Base-by-base conservation (phyloP, 2,888 invertebrate species). In the Chalcis sispes region DNA sequence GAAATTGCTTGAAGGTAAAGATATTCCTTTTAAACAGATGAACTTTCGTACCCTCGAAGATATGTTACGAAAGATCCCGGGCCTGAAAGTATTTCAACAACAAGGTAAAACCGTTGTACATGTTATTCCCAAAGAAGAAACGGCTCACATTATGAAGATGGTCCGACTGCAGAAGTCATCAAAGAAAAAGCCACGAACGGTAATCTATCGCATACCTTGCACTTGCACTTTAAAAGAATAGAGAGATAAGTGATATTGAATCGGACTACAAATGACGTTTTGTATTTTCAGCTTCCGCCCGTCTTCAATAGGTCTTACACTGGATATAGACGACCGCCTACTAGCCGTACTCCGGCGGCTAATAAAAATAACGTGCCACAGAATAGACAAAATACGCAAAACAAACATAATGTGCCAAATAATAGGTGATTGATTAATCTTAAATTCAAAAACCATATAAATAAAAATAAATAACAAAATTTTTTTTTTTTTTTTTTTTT, bases 31-130 rank as follows among this genome's bases (percentile, higher is more conserved):
- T 81, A 89, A 87, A 74, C 89, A 90, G 80, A 88, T 93, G 71
- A 94, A 94, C 4, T 94, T 90, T 86, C 82, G 88, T 48, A 88
- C 89, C 8, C 86, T 94, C 8, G 91, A 92, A 75, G 91, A 92
- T 46, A 90, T 95, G 77, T 89, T 94, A 73, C 82, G 88, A 42
- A 90, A 90, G 78, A 90, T 91, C 20, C 91, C 93, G 13, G 90
- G 91, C 32, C 90, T 93, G 82, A 91, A 90, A 81, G 88, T 91
- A 8, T 89, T 89, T n/a, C 89, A 89, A 80, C 84, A 84, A 23
- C 90, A 84, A 84, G 91, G 91, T 1, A 91, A 92, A 77, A 89
- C 90, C 84, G 89, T 89, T 80, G 91, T 93, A 20, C 91, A 92
- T 82, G 92, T 91, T 0, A 89, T 90, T 81, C 90, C 91, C 1